Evolutionary conservation across 1,140 invertebrate genomes (phyloP).

Genomic region (Drosophila athabasca): DNA sequence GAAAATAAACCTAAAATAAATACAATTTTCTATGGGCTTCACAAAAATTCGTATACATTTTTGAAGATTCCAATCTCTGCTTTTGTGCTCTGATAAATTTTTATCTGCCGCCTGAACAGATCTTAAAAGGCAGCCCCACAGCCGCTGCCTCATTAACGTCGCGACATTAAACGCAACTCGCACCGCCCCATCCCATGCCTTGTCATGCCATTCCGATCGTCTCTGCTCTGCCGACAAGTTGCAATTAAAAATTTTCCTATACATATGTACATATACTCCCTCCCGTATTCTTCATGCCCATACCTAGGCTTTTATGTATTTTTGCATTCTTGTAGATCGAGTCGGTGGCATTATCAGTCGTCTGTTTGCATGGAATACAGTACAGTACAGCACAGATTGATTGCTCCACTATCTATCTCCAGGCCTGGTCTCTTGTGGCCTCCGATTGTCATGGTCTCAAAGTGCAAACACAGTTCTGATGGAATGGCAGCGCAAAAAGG

Average conservation of each 20-base stretch:
- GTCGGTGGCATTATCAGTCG: constrained; percentile 41
- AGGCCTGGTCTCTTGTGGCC: constrained; percentile 33
- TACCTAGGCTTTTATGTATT: constrained; percentile 3
- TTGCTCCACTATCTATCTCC: too few relatives aligned
- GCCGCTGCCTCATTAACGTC: constrained; percentile 36
- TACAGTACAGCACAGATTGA: constrained; percentile 30
- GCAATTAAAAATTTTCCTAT: constrained; percentile 54
- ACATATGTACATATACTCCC: too few relatives aligned
- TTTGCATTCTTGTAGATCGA: constrained; percentile 42
- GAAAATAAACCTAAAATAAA: too few relatives aligned
- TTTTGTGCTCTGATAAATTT: background rate
- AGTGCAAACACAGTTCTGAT: constrained; percentile 58
- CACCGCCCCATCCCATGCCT: background rate
- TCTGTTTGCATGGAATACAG: constrained; percentile 17
- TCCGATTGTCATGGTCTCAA: constrained; percentile 47
- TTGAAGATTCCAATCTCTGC: too few relatives aligned
- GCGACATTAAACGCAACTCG: too few relatives aligned
- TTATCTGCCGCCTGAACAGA: constrained; percentile 25
- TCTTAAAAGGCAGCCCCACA: constrained; percentile 2
- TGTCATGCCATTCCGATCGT: background rate
- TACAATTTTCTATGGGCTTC: too few relatives aligned
- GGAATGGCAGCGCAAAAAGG: constrained; percentile 14
- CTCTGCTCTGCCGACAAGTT: constrained; percentile 29
- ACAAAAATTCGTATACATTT: too few relatives aligned
- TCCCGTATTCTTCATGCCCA: background rate